phyloP scores from a whole-genome alignment of 2,888 invertebrate genomes.

The Scaptomyza caliginosa region DNA sequence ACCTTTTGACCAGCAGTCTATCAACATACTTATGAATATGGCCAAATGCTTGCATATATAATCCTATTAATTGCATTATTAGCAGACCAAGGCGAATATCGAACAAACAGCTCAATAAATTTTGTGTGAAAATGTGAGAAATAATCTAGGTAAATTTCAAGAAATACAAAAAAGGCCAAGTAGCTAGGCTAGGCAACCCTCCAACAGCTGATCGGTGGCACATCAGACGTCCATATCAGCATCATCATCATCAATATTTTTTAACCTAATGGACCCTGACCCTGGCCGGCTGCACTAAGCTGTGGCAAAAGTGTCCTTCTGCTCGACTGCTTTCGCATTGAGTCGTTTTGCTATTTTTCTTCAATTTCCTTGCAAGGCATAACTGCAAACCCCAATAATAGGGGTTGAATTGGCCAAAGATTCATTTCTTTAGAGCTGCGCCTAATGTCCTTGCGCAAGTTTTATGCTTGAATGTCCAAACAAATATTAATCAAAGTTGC shows the following conservation, averaged over 20 bases:
- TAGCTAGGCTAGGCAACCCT: constrained; percentile 51
- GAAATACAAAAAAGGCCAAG: constrained; percentile 5
- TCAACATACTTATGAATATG: constrained; percentile 60
- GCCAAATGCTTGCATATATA: constrained; percentile 67
- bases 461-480: constrained; percentile 68
- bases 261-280: constrained; percentile 83
- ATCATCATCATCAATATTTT: constrained; percentile 74
- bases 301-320: constrained; percentile 77
- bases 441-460: constrained; percentile 36
- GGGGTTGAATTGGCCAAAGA: constrained; percentile 47
- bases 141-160: constrained; percentile 41
- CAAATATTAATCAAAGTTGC: constrained; percentile 74
- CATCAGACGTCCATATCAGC: constrained; percentile 54
- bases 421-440: background rate
- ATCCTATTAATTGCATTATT: constrained; percentile 80
- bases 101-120: constrained; percentile 64
- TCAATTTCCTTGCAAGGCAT: constrained; percentile 53
- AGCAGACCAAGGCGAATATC: constrained; percentile 51
- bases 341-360: constrained; percentile 51
- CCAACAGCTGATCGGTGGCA: constrained; percentile 58
- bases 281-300: constrained; percentile 71
- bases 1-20: constrained; percentile 64
- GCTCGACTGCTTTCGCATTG: constrained; percentile 58
- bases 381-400: constrained; percentile 43
- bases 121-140: constrained; percentile 58